Percentiles rank a stretch among this genome's conserved stretches.
Conservation (phyloP, 2,797 vertebrate species). For the Hozukius guyotensis region DNA sequence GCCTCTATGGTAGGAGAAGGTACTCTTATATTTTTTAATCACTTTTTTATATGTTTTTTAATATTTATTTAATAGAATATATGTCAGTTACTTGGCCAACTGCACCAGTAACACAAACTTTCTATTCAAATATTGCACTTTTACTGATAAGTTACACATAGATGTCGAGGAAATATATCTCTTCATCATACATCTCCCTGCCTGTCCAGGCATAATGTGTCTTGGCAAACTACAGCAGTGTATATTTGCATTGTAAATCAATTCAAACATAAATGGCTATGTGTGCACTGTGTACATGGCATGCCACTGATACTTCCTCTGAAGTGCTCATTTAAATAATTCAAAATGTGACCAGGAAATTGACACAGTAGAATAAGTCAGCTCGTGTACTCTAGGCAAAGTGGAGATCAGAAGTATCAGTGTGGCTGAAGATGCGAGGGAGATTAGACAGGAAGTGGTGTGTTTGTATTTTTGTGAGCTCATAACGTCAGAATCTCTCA, state of each 20-base stretch:
- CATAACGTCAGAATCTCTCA: not conserved
- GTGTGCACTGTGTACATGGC: not conserved
- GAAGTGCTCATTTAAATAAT: constrained; percentile 38
- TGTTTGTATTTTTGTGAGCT: not conserved
- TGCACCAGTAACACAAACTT: not conserved
- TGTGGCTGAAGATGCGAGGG: not conserved
- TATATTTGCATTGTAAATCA: constrained; percentile 49
- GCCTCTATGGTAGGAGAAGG: not conserved
- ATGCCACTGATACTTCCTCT: not conserved
- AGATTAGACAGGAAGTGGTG: constrained; percentile 2
- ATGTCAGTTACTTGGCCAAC: not conserved
- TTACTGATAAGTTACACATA: not conserved
- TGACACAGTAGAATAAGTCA: not conserved
- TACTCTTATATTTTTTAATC: not conserved
- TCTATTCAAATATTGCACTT: not conserved
- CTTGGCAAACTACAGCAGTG: rapidly evolving
- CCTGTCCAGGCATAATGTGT: not conserved
- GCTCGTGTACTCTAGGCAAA: not conserved
- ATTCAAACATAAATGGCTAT: not conserved
- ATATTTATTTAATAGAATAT: not conserved
- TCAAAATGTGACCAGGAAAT: constrained; percentile 20
- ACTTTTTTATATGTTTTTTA: not conserved
- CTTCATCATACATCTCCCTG: not conserved
- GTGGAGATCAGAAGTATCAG: not conserved
- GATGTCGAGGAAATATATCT: not conserved